Percentiles rank a stretch among this genome's conserved stretches.
phyloP scores from a whole-genome alignment of 2,113 vertebrate species.

The Hypanus sabinus region DNA sequence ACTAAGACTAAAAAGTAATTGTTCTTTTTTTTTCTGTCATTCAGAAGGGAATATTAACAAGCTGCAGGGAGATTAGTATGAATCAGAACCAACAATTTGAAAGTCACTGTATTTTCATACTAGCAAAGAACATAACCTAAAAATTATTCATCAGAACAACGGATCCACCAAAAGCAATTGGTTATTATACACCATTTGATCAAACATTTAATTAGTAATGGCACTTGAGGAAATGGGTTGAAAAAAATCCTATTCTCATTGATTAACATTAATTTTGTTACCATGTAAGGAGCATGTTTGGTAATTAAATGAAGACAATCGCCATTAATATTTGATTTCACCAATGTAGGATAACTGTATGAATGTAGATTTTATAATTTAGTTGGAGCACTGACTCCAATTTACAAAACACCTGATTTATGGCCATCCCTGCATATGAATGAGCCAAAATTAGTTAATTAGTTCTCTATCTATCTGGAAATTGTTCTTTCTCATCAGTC shows the following conservation, averaged over 20 bases:
- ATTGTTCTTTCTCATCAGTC: too few relatives aligned
- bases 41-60: neutral
- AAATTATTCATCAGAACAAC: neutral
- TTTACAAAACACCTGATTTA: too few relatives aligned
- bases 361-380: neutral
- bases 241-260: neutral
- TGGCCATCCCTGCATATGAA: too few relatives aligned
- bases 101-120: neutral
- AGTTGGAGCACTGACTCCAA: neutral
- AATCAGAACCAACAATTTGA: neutral
- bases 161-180: neutral
- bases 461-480: too few relatives aligned
- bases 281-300: too few relatives aligned
- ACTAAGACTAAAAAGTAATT: neutral
- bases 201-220: constrained; percentile 13
- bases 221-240: neutral
- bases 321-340: neutral
- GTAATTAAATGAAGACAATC: constrained; percentile 28
- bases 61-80: neutral
- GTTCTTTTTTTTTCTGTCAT: neutral
- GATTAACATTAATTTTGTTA: too few relatives aligned
- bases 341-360: neutral
- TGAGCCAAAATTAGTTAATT: too few relatives aligned
- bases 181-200: constrained; percentile 1
- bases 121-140: neutral